Percentiles rank a stretch among this genome's conserved stretches.
These are phyloP conservation scores for Limnephilus rhombicus DNA, from an alignment of 2,888 invertebrate species.

Conservation along the genomic window DNA sequence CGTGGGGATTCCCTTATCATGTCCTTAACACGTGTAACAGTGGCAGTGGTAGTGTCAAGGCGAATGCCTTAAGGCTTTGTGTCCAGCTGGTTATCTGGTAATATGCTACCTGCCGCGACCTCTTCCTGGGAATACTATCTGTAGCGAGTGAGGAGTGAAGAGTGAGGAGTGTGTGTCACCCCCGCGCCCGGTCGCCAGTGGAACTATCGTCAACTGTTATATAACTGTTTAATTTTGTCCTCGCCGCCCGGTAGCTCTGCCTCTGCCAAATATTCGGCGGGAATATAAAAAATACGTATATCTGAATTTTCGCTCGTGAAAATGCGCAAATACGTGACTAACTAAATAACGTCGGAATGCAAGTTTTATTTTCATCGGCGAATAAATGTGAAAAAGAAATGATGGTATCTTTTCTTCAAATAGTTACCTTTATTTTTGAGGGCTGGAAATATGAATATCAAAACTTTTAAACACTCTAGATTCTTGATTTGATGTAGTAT, in stretches of 20 bases:
- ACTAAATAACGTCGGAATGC: constrained; percentile 32
- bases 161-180: constrained; percentile 10
- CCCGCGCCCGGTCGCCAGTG: constrained; percentile 47
- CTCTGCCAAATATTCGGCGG: constrained; percentile 61
- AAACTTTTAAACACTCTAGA: not conserved
- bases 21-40: constrained; percentile 46
- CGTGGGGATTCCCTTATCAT: constrained; percentile 56
- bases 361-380: not conserved
- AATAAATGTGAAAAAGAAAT: not conserved
- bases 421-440: not conserved
- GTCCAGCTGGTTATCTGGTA: too few relatives aligned
- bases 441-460: not conserved
- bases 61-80: not conserved
- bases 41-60: constrained; percentile 28
- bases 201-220: constrained; percentile 42
- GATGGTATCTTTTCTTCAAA: not conserved
- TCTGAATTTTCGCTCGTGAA: constrained; percentile 43
- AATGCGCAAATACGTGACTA: constrained; percentile 33
- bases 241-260: constrained; percentile 56
- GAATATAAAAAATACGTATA: constrained; percentile 57
- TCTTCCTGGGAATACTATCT: constrained; percentile 8
- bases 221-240: constrained; percentile 58
- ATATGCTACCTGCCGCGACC: not conserved
- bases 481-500: not conserved
- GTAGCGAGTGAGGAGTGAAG: not conserved